Percentiles rank a stretch among this genome's conserved stretches.
Conservation (phyloP, 2,113 vertebrate genomes). For the Cebidichthys violaceus region DNA sequence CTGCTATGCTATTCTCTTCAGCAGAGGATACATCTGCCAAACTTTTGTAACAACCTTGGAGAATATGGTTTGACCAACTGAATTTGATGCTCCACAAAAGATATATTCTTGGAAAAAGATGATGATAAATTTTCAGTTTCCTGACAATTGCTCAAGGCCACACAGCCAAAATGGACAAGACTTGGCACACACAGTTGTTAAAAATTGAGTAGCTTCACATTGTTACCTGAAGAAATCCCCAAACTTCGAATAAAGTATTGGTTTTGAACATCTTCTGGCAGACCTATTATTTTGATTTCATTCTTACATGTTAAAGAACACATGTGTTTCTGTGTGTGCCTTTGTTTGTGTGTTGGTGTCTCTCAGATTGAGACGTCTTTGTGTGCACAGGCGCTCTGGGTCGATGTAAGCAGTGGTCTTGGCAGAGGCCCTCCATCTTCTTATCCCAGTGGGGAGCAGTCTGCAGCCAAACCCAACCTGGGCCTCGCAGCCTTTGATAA, state of each 20-base stretch:
- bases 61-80: constrained; percentile 37
- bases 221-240: constrained; percentile 27
- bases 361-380: constrained; percentile 66
- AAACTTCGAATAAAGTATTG: constrained; percentile 21
- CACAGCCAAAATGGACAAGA: constrained; percentile 23
- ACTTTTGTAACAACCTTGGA: constrained; percentile 60
- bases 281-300: constrained; percentile 17
- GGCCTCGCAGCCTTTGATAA: constrained; percentile 68
- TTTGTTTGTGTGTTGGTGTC: constrained; percentile 10
- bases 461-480: constrained; percentile 61
- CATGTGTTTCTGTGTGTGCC: neutral
- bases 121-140: constrained; percentile 37
- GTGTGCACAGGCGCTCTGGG: constrained; percentile 52
- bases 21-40: constrained; percentile 57
- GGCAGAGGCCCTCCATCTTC: constrained; percentile 64
- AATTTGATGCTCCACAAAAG: constrained; percentile 61
- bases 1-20: constrained; percentile 44
- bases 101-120: constrained; percentile 55
- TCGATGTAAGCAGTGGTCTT: constrained; percentile 64
- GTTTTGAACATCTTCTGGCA: constrained; percentile 33
- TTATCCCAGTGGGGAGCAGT: constrained; percentile 63
- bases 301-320: constrained; percentile 3
- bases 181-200: neutral
- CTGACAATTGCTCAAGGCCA: constrained; percentile 51
- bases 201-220: constrained; percentile 6